Evolutionary conservation across 2,113 vertebrate species (phyloP).

Genomic region (Eulacestoma nigropectus): DNA sequence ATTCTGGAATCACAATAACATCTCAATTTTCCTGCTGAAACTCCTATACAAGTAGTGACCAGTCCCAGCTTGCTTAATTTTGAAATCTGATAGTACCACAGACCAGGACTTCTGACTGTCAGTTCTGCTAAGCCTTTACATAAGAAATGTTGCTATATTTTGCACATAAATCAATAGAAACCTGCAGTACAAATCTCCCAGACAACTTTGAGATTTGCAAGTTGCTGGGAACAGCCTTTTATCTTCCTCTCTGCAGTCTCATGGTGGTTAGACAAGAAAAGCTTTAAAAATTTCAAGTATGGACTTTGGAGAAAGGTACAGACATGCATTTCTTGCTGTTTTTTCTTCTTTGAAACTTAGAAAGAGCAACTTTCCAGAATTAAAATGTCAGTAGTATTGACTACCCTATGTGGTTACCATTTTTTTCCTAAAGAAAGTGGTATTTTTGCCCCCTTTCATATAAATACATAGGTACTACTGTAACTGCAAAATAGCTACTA

Average conservation of each 20-base stretch:
- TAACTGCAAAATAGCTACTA: not conserved
- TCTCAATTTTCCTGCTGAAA: not conserved
- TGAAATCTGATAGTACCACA: not conserved
- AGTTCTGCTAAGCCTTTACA: not conserved
- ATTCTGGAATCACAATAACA: not conserved
- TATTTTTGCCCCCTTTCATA: not conserved
- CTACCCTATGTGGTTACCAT: not conserved
- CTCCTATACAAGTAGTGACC: not conserved
- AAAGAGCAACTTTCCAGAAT: not conserved
- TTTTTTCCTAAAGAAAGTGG: not conserved
- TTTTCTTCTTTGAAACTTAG: not conserved
- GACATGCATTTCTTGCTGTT: not conserved
- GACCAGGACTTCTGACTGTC: not conserved
- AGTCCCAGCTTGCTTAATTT: not conserved
- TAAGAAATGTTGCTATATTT: not conserved
- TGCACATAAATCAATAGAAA: conserved; percentile 7
- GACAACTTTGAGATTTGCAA: not conserved
- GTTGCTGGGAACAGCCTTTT: not conserved
- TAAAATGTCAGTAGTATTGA: not conserved
- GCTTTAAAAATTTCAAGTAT: not conserved
- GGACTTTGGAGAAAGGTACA: not conserved
- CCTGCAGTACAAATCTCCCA: not conserved
- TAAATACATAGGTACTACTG: not conserved
- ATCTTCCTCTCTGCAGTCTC: not conserved
- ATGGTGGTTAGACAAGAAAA: not conserved